phyloP scores from a whole-genome alignment of 2,113 vertebrate species.

The Python bivittatus region DNA sequence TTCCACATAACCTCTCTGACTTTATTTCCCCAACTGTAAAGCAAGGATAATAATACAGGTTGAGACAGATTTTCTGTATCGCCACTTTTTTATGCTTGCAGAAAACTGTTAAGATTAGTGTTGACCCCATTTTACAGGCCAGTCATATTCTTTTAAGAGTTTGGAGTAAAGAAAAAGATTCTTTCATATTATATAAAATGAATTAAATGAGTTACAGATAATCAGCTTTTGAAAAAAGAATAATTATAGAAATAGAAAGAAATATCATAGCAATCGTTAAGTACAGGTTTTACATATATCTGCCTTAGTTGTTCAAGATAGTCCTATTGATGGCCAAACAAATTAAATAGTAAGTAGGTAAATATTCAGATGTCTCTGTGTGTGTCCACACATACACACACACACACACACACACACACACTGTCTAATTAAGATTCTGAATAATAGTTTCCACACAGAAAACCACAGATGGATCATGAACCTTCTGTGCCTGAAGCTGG shows the following conservation, averaged over 20 bases:
- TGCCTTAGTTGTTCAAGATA: background rate
- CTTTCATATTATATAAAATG: slow-evolving; percentile 7
- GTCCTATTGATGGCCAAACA: background rate
- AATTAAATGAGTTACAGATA: slow-evolving; percentile 16
- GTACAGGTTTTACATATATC: background rate
- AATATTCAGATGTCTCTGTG: background rate
- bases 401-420: background rate
- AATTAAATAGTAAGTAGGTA: background rate
- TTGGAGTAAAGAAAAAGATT: background rate
- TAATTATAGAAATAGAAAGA: background rate
- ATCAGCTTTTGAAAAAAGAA: background rate
- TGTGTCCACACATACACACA: no score
- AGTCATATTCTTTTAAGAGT: background rate
- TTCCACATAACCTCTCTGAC: slow-evolving; percentile 71
- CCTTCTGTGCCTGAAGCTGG: background rate
- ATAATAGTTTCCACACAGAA: background rate
- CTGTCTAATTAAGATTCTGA: background rate
- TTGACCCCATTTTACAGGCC: background rate
- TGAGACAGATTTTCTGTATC: slow-evolving; percentile 34
- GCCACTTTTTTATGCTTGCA: background rate
- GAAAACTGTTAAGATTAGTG: background rate
- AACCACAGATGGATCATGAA: background rate
- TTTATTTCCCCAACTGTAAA: slow-evolving; percentile 73
- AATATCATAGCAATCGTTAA: background rate
- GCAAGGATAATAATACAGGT: slow-evolving; percentile 47